Evolutionary conservation across 2,888 invertebrate species (phyloP).

Genomic region (Noctua janthina): DNA sequence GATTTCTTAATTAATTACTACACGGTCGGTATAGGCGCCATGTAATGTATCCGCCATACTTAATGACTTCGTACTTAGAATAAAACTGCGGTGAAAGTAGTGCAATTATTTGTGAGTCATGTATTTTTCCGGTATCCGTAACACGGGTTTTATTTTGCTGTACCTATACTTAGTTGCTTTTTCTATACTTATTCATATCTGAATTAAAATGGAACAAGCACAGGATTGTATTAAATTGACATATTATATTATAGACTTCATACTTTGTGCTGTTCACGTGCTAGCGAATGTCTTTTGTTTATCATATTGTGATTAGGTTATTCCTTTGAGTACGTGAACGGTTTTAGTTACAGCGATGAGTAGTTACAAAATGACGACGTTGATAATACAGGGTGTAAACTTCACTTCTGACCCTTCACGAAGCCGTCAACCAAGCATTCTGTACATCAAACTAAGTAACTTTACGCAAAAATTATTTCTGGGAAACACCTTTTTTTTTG

Average conservation of each 20-base stretch:
- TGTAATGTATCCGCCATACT: conserved; percentile 22
- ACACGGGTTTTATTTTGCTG: not conserved
- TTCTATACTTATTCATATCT: conserved; percentile 11
- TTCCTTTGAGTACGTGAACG: not conserved
- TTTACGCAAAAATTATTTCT: no score
- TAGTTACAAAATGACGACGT: no score
- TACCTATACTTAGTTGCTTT: conserved; percentile 13
- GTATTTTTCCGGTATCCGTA: conserved; percentile 8
- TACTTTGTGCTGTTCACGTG: not conserved
- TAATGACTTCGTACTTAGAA: conserved; percentile 34
- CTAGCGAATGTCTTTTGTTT: not conserved
- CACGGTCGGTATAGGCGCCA: conserved; percentile 37
- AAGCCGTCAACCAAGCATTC: no score
- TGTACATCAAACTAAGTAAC: no score
- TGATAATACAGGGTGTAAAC: not conserved
- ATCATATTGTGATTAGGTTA: not conserved
- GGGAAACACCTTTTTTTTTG: no score
- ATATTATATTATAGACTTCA: not conserved
- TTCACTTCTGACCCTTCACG: no score
- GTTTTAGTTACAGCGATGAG: not conserved
- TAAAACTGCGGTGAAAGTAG: conserved; percentile 21
- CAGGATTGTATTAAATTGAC: conserved; percentile 8
- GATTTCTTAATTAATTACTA: conserved; percentile 41
- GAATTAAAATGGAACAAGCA: not conserved
- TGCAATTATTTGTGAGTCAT: conserved; percentile 26